Evolutionary conservation across 2,888 invertebrate genomes (phyloP).

Genomic region (Tubulanus polymorphus): DNA sequence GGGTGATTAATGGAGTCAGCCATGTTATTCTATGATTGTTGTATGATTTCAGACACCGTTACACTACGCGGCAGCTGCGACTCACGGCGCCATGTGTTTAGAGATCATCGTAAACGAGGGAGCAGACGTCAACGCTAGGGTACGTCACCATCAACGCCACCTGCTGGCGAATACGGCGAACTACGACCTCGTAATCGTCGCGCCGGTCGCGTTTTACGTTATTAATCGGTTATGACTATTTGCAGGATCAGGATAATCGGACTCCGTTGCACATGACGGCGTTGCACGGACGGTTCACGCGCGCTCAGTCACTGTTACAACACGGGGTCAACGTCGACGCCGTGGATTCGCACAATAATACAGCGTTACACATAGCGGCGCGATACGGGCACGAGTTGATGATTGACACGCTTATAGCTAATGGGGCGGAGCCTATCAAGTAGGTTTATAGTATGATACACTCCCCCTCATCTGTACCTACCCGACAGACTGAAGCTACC

Average conservation of each 20-base stretch:
- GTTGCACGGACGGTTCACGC: constrained; percentile 63
- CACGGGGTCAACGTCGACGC: constrained; percentile 60
- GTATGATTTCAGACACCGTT: constrained; percentile 60
- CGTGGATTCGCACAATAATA: constrained; percentile 61
- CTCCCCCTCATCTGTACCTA: not conserved
- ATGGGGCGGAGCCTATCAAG: constrained; percentile 57
- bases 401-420: constrained; percentile 57
- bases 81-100: constrained; percentile 62
- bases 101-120: constrained; percentile 59
- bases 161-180: too few relatives aligned
- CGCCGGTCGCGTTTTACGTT: too few relatives aligned
- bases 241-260: constrained; percentile 58
- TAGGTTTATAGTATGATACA: constrained; percentile 32
- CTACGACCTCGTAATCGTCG: too few relatives aligned
- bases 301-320: constrained; percentile 63
- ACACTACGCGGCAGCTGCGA: constrained; percentile 62
- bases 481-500: too few relatives aligned
- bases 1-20: too few relatives aligned
- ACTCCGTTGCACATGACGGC: constrained; percentile 67
- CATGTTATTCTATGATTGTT: too few relatives aligned
- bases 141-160: constrained; percentile 33
- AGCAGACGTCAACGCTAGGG: constrained; percentile 59
- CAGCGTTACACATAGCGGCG: constrained; percentile 65
- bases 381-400: constrained; percentile 62
- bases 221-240: too few relatives aligned